Base-by-base conservation (phyloP, 2,888 invertebrate species). In the Temnothorax ravouxi region DNA sequence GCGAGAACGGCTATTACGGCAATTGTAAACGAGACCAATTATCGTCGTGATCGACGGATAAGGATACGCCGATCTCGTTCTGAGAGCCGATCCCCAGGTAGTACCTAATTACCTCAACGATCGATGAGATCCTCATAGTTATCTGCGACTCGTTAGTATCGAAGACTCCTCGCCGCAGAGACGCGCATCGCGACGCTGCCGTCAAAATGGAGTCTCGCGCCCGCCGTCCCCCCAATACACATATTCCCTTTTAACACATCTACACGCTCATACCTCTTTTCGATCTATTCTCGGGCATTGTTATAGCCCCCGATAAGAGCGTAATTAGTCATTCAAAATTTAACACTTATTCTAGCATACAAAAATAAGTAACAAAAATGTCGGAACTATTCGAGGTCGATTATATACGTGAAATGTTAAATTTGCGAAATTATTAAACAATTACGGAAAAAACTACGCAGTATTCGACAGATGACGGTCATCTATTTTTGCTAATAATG, bases 11-110 rank as follows among this genome's bases (percentile, higher is more conserved):
- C 66, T 44, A 66, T 67, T 29, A 67, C n/a, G 52, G 66, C 66
- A 59, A 77, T 71, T 76, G 82, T 76, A 71, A 83, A 76, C 76
- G 76, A 82, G 59, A 64, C n/a, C 83, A 75, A 84, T 84, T 84
- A 84, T 81, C 67, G 74, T 67, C 8, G 59, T 29, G 41, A 52
- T 2, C 44, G 34, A 56, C 21, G 11, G 41, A 77, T 74, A 61
- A 54, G 56, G 59, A 52, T 50, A 61, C 64, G 44, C 47, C 74
- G 50, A 75, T 61, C 41, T 62, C 38, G 38, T 4, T 54, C 13
- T 38, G 25, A 50, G 34, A 47, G 11, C 50, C 47, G 76, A 77
- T 77, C 59, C 66, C 21, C 44, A 34, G 69, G 67, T 59, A 77
- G 61, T 13, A 61, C 21, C 44, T 79, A 79, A 83, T 69, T 83